phyloP scores from a whole-genome alignment of 2,797 vertebrate species.

The Tachyglossus aculeatus region DNA sequence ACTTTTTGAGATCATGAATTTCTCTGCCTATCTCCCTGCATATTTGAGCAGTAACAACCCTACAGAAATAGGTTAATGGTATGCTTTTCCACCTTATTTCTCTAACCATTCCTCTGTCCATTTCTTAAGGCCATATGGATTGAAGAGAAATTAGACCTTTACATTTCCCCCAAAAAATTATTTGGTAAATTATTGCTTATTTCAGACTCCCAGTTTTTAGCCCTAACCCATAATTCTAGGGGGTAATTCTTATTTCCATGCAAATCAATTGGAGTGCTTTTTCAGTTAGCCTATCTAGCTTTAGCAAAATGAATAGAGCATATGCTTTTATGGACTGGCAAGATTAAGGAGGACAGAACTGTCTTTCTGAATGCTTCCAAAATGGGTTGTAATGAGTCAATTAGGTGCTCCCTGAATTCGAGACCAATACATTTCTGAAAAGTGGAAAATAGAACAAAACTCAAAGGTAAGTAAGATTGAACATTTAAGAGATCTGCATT shows the following conservation, averaged over 20 bases:
- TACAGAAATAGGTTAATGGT: not conserved
- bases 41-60: not conserved
- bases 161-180: not conserved
- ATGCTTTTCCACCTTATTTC: not conserved
- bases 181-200: not conserved
- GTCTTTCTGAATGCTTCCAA: not conserved
- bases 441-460: not conserved
- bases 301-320: not conserved
- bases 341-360: not conserved
- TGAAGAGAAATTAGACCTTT: not conserved
- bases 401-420: not conserved
- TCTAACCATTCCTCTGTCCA: not conserved
- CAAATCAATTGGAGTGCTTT: not conserved
- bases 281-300: not conserved
- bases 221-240: not conserved
- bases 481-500: not conserved
- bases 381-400: not conserved
- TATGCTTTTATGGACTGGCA: not conserved
- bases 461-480: not conserved
- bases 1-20: not conserved
- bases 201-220: not conserved
- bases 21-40: not conserved
- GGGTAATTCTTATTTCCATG: not conserved
- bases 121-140: not conserved
- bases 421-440: constrained; percentile 4